Conservation (phyloP, 2,888 invertebrate species). For the Anthophora plumipes region DNA sequence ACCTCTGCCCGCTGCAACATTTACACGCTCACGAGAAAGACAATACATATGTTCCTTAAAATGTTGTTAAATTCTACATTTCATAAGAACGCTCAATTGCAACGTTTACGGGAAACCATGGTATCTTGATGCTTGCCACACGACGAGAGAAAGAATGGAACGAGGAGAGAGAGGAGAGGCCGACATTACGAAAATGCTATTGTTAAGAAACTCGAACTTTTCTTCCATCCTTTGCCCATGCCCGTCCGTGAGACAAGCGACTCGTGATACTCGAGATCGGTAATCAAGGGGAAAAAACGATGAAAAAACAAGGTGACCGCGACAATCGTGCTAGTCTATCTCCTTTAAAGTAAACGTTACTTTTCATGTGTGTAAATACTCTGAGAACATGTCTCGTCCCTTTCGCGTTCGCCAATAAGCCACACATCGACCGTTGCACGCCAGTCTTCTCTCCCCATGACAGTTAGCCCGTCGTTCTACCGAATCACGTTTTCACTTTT, state of each 20-base stretch:
- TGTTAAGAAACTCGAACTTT: conserved; percentile 24
- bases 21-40: no score
- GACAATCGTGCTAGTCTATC: conserved; percentile 47
- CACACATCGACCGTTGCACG: conserved; percentile 39
- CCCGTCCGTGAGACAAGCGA: neutral
- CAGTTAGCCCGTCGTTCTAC: conserved; percentile 22
- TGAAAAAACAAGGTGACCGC: conserved; percentile 22
- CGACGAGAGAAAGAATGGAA: conserved; percentile 2
- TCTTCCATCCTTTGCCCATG: neutral
- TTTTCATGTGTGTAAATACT: conserved; percentile 66
- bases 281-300: conserved; percentile 5
- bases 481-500: conserved; percentile 51
- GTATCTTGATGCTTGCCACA: neutral
- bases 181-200: conserved; percentile 21
- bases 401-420: conserved; percentile 52
- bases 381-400: conserved; percentile 54
- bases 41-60: no score
- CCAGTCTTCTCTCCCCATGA: conserved; percentile 25
- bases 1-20: no score
- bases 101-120: neutral
- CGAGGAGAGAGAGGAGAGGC: neutral
- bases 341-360: conserved; percentile 66
- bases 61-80: neutral
- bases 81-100: neutral
- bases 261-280: neutral